Evolutionary conservation across 2,113 vertebrate species (phyloP).

Genomic region (Colius striatus): DNA sequence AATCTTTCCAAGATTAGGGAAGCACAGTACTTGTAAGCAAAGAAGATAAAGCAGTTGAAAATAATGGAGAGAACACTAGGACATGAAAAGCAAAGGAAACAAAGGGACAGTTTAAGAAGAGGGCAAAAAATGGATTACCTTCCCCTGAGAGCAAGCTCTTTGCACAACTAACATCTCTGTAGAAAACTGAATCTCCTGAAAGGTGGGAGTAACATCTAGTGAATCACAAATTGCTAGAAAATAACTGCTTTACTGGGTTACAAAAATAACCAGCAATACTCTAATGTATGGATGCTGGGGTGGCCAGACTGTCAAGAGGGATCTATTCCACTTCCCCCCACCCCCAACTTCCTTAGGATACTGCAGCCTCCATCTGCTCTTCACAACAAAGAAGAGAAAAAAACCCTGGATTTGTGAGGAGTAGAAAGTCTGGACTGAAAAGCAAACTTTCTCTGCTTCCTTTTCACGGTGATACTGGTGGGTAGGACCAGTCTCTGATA

Average conservation of each 20-base stretch:
- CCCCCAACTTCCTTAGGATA: not conserved
- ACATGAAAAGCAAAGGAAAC: not conserved
- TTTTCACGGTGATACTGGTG: not conserved
- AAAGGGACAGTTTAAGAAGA: not conserved
- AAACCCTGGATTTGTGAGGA: not conserved
- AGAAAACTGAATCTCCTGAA: not conserved
- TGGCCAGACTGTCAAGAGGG: not conserved
- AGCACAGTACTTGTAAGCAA: not conserved
- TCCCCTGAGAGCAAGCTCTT: not conserved
- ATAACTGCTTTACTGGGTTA: not conserved
- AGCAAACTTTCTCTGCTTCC: not conserved
- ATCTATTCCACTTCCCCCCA: not conserved
- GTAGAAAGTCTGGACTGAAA: not conserved
- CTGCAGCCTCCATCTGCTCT: not conserved
- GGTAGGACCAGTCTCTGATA: not conserved
- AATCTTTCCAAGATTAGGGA: not conserved
- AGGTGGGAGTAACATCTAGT: not conserved
- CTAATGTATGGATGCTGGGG: fast-evolving
- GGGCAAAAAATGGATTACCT: not conserved
- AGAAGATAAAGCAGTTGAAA: not conserved
- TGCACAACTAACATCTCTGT: not conserved
- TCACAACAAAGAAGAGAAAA: not conserved
- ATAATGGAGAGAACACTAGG: not conserved
- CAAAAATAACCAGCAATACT: not conserved
- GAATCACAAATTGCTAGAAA: not conserved